Percentiles rank a stretch among this genome's conserved stretches.
These are phyloP conservation scores for Pitangus sulphuratus DNA, from an alignment of 2,797 vertebrate species.

Conservation along the genomic window DNA sequence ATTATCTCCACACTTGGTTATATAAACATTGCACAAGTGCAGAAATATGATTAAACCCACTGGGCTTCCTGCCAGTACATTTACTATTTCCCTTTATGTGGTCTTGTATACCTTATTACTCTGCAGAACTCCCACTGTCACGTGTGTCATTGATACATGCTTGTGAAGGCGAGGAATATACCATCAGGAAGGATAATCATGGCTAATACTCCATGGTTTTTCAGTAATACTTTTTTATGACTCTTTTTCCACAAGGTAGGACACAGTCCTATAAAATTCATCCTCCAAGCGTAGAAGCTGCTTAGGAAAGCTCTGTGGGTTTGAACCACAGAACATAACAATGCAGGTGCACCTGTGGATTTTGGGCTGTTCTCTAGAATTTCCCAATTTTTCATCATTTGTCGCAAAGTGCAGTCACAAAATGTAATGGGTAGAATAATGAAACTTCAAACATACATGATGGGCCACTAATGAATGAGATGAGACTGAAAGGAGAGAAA, in stretches of 20 bases:
- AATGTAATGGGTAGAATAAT: fast-evolving
- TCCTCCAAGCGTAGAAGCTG: not conserved
- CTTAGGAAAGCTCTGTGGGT: not conserved
- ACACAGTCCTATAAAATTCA: not conserved
- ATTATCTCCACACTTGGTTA: not conserved
- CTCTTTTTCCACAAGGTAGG: not conserved
- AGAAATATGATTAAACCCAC: not conserved
- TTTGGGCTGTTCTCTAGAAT: not conserved
- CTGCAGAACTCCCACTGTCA: not conserved
- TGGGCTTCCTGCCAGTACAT: not conserved
- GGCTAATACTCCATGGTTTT: not conserved
- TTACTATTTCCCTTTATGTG: not conserved
- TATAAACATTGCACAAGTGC: not conserved
- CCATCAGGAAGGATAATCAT: not conserved
- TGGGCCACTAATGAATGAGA: not conserved
- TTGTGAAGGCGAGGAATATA: not conserved
- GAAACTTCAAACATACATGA: not conserved
- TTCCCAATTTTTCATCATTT: not conserved
- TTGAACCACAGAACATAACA: not conserved
- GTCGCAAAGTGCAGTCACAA: not conserved
- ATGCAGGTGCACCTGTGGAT: not conserved
- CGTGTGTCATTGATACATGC: not conserved
- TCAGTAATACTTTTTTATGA: not conserved
- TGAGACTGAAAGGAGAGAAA: not conserved
- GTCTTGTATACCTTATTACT: not conserved